phyloP scores from a whole-genome alignment of 2,888 invertebrate genomes.

The Tenthredo distinguenda region DNA sequence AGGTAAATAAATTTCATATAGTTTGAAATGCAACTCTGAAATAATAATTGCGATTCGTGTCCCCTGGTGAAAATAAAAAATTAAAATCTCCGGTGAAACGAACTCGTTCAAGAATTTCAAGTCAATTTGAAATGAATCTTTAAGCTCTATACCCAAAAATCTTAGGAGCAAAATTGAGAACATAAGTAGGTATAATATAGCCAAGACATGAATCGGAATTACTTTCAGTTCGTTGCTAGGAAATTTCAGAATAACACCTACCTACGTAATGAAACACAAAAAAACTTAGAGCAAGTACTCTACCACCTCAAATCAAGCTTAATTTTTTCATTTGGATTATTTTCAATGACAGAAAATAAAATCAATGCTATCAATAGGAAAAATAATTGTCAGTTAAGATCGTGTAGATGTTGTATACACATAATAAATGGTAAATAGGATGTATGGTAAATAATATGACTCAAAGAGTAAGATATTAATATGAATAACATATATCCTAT shows the following conservation, averaged over 20 bases:
- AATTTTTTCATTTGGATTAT: background rate
- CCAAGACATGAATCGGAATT: background rate
- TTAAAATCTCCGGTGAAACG: background rate
- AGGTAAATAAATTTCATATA: background rate
- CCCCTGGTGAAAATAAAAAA: background rate
- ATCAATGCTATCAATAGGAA: background rate
- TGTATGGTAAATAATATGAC: background rate
- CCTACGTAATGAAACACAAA: background rate
- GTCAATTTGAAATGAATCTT: background rate
- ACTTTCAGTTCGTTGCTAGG: background rate
- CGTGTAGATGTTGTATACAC: background rate
- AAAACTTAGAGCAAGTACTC: background rate
- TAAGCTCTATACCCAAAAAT: background rate
- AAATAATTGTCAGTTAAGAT: background rate
- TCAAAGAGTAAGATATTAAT: background rate
- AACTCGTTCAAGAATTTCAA: background rate
- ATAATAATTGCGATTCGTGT: background rate
- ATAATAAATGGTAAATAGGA: conserved; percentile 7
- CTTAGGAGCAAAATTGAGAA: background rate
- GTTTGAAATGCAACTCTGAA: background rate
- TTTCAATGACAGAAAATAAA: background rate
- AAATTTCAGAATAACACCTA: background rate
- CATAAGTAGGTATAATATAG: background rate
- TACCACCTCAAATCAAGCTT: background rate
- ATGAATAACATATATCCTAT: background rate